phyloP scores from a whole-genome alignment of 2,113 vertebrate species.

The Brachyhypopomus occidentalis region DNA sequence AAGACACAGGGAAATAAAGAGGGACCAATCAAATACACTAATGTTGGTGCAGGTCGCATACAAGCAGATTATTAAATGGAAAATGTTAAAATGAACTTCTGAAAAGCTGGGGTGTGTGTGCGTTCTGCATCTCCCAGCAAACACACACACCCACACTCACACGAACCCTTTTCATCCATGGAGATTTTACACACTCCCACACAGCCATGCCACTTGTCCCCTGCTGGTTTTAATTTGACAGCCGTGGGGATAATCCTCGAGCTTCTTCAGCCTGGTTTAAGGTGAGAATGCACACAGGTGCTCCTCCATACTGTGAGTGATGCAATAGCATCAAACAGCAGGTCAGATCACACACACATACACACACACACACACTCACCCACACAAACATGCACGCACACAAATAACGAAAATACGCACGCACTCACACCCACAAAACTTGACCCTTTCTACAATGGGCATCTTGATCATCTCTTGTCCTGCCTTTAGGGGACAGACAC shows the following conservation, averaged over 20 bases:
- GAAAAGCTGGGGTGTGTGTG: background rate
- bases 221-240: conserved; percentile 20
- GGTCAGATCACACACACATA: background rate
- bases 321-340: background rate
- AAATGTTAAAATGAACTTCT: background rate
- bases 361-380: conserved; percentile 20
- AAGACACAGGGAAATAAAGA: background rate
- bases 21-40: background rate
- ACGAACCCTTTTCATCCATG: background rate
- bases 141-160: background rate
- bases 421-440: background rate
- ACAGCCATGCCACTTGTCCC: background rate
- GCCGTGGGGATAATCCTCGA: conserved; percentile 10
- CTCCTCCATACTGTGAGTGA: conserved; percentile 3
- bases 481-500: conserved; percentile 9
- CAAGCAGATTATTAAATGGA: background rate
- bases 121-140: background rate
- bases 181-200: background rate
- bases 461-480: background rate
- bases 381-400: background rate
- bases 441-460: too few relatives aligned
- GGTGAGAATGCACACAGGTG: background rate
- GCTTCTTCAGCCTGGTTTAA: conserved; percentile 1
- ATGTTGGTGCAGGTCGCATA: background rate
- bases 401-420: background rate